Conservation (phyloP, 2,888 invertebrate species). For the Rhyacophila evoluta region DNA sequence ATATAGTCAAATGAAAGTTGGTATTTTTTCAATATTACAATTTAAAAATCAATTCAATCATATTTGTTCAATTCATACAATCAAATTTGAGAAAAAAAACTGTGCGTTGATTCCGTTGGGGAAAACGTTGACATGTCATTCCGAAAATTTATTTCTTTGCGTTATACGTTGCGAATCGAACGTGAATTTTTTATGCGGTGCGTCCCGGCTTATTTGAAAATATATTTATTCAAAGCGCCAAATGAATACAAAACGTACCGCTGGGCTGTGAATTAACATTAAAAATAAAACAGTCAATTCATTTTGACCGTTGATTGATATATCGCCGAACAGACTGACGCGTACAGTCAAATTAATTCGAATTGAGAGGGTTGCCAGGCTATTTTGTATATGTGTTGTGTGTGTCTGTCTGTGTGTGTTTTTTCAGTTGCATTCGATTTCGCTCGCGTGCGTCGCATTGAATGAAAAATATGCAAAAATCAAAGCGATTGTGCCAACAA, state of each 20-base stretch:
- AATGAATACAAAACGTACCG: background rate
- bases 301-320: constrained; percentile 4
- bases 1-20: no score
- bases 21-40: no score
- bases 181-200: background rate
- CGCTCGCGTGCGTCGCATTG: background rate
- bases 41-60: no score
- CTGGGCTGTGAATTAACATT: background rate
- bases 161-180: no score
- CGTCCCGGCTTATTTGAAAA: background rate
- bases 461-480: constrained; percentile 38
- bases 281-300: constrained; percentile 19
- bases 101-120: no score
- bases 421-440: constrained; percentile 18
- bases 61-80: no score
- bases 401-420: no score
- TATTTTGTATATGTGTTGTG: background rate
- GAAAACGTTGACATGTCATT: no score
- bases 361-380: constrained; percentile 26
- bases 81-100: no score
- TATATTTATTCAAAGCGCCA: background rate
- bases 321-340: constrained; percentile 16
- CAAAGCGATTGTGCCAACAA: constrained; percentile 29
- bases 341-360: constrained; percentile 28
- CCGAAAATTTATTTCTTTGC: no score